Evolutionary conservation across 2,113 vertebrate genomes (phyloP).

Genomic region (Dermatemys mawii): DNA sequence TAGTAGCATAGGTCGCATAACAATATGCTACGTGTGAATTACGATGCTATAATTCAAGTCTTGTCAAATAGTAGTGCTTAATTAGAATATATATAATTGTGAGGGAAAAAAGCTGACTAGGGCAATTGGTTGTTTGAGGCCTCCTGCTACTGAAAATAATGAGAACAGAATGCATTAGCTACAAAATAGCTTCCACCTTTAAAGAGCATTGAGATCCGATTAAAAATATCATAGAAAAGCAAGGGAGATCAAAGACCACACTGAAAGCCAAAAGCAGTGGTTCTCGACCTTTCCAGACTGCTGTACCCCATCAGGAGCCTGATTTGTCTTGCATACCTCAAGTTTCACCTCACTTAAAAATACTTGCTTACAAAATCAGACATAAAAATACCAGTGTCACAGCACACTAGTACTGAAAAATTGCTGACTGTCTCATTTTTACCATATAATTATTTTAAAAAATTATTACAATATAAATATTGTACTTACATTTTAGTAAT

Average conservation of each 20-base stretch:
- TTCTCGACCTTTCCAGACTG: no score
- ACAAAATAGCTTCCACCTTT: constrained; percentile 48
- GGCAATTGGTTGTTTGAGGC: constrained; percentile 66
- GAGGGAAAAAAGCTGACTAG: constrained; percentile 52
- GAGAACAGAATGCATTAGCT: constrained; percentile 60
- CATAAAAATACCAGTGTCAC: no score
- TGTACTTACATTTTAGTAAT: no score
- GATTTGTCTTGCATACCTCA: no score
- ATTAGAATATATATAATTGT: constrained; percentile 77
- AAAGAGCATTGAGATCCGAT: constrained; percentile 56
- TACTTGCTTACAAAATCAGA: no score
- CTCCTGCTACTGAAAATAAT: constrained; percentile 70
- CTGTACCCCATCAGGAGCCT: no score
- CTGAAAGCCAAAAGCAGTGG: background rate
- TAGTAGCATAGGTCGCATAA: constrained; percentile 44
- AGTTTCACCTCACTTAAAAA: no score
- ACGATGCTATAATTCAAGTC: constrained; percentile 70
- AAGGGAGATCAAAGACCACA: background rate
- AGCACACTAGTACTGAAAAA: no score
- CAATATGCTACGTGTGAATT: constrained; percentile 61
- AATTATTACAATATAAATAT: no score
- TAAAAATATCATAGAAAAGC: constrained; percentile 16
- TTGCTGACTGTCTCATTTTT: no score
- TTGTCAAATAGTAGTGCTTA: constrained; percentile 75
- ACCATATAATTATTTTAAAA: no score